Conservation (phyloP, 1,140 invertebrate genomes). For the Sycophila sp. region DNA sequence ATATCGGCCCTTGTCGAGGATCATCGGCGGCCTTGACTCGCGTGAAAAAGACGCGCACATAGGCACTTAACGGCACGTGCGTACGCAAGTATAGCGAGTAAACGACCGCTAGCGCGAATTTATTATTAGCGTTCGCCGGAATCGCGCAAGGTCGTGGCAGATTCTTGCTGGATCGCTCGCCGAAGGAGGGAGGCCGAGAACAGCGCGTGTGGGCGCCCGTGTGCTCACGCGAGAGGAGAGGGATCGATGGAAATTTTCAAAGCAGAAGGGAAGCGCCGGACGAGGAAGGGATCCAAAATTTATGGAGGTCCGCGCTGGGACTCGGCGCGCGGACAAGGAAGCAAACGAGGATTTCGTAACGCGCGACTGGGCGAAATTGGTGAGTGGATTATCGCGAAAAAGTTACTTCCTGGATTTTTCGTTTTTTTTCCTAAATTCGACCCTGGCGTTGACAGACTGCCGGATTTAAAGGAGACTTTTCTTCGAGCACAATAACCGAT, state of each 20-base stretch:
- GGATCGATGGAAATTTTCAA: slow-evolving; percentile 8
- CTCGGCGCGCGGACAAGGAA: too few relatives aligned
- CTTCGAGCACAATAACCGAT: too few relatives aligned
- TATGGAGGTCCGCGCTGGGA: too few relatives aligned
- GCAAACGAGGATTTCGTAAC: too few relatives aligned
- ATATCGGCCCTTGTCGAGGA: too few relatives aligned
- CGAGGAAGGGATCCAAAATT: too few relatives aligned
- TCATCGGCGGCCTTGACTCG: slow-evolving; percentile 22
- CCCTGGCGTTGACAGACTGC: too few relatives aligned
- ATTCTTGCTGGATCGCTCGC: slow-evolving; percentile 40
- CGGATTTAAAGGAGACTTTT: too few relatives aligned
- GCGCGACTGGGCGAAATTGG: too few relatives aligned
- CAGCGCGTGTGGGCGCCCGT: not conserved
- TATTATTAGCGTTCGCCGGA: slow-evolving; percentile 46
- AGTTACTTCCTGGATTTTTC: not conserved
- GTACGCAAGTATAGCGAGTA: slow-evolving; percentile 24
- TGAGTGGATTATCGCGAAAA: not conserved
- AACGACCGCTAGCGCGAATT: slow-evolving; percentile 29
- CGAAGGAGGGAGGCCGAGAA: slow-evolving; percentile 36
- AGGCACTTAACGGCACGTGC: slow-evolving; percentile 27
- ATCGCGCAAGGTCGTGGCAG: slow-evolving; percentile 43
- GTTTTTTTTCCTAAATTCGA: not conserved
- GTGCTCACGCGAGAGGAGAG: not conserved
- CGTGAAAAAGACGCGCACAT: not conserved
- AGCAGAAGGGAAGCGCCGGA: not conserved